Conservation (phyloP, 1,140 invertebrate species). For the Panagrolaimus sp. region DNA sequence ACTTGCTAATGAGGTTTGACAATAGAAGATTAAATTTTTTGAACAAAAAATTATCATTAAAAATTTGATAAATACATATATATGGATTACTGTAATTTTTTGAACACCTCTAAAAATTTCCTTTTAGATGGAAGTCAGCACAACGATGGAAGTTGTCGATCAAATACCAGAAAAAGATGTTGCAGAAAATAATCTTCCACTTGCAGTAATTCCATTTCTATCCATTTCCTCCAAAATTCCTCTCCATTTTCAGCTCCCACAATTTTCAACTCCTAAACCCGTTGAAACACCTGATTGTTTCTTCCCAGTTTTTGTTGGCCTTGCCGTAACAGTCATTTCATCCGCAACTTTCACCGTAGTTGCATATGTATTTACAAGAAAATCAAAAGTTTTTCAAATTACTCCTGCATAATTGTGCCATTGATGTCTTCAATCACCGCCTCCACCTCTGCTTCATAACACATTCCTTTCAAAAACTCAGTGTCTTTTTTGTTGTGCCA, state of each 20-base stretch:
- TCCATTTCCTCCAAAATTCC: neutral
- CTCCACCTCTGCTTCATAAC: too few species aligned
- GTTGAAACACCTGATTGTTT: neutral
- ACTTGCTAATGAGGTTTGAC: slow-evolving; percentile 6
- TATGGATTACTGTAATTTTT: too few species aligned
- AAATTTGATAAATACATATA: too few species aligned
- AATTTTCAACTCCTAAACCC: neutral
- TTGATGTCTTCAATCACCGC: too few species aligned
- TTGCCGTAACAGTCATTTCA: neutral
- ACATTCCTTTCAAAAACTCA: too few species aligned
- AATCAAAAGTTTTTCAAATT: too few species aligned
- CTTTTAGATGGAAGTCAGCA: neutral
- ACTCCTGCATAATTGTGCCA: too few species aligned
- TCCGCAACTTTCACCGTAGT: neutral
- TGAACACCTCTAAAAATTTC: too few species aligned
- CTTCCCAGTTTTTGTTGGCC: neutral
- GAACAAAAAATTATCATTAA: too few species aligned
- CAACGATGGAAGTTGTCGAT: neutral
- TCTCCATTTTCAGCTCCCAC: neutral
- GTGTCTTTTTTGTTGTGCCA: too few species aligned
- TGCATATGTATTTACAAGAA: neutral
- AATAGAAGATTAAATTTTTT: neutral
- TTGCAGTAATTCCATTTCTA: too few species aligned
- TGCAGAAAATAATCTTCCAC: neutral
- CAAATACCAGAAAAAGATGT: slow-evolving; percentile 2